Conservation (phyloP, 2,113 vertebrate genomes). For the Capreolus pygargus region DNA sequence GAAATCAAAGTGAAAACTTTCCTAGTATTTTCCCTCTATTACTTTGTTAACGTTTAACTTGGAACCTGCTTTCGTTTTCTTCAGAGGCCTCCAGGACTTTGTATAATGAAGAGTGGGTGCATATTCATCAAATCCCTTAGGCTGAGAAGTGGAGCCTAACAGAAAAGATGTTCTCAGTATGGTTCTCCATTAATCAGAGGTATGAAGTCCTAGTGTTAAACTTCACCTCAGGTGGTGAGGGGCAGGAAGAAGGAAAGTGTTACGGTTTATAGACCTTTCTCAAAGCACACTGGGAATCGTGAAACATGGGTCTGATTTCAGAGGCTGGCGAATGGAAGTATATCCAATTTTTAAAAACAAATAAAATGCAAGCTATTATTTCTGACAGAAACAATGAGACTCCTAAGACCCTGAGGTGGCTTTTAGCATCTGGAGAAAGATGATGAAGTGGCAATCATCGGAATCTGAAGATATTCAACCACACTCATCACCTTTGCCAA, state of each 20-base stretch:
- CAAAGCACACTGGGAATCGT: background rate
- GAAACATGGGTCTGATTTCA: background rate
- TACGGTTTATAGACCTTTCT: background rate
- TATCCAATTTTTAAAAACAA: background rate
- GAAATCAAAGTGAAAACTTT: background rate
- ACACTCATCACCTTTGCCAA: background rate
- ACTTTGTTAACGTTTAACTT: background rate
- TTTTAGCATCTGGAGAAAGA: background rate
- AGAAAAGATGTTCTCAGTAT: background rate
- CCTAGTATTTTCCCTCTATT: background rate
- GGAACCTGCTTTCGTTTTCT: background rate
- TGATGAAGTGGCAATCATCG: background rate
- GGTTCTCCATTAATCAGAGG: background rate
- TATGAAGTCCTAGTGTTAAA: background rate
- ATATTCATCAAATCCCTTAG: background rate
- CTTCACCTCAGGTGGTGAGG: background rate
- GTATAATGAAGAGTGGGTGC: background rate
- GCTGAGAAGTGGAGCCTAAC: background rate
- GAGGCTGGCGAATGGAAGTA: background rate
- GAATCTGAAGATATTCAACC: background rate
- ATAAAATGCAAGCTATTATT: background rate
- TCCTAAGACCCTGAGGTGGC: background rate
- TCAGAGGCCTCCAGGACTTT: background rate
- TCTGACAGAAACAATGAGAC: background rate
- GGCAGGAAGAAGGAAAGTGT: background rate